Conservation (phyloP, 2,888 invertebrate genomes). For the Lycophotia porphyrea region DNA sequence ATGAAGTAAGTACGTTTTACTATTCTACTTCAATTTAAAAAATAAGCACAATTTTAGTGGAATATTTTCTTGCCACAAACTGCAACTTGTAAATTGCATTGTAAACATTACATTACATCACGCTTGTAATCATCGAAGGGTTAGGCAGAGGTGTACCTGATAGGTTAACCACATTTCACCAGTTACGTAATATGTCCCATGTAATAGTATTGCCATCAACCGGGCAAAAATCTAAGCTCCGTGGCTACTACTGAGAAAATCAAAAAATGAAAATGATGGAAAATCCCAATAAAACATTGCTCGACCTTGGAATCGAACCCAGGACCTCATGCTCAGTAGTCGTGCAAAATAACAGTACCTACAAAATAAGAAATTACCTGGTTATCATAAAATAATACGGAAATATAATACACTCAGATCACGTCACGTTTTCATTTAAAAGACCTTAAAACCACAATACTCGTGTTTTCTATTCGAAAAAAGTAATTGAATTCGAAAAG, state of each 20-base stretch:
- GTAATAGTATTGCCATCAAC: too few species aligned
- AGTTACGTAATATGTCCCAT: too few species aligned
- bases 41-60: background rate
- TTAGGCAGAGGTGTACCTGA: too few species aligned
- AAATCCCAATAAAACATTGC: too few species aligned
- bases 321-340: background rate
- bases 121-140: too few species aligned
- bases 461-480: background rate
- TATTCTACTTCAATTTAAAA: background rate
- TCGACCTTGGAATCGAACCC: background rate
- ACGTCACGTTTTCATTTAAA: background rate
- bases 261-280: too few species aligned
- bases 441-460: background rate
- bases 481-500: slow-evolving; percentile 33
- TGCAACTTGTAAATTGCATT: background rate
- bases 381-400: background rate
- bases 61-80: background rate
- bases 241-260: too few species aligned
- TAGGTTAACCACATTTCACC: too few species aligned
- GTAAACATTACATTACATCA: too few species aligned
- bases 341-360: too few species aligned
- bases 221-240: too few species aligned
- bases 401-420: slow-evolving; percentile 1
- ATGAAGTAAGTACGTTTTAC: slow-evolving; percentile 4
- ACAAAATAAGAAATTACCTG: background rate